Evolutionary conservation across 2,113 vertebrate species (phyloP).

Genomic region (Serilophus lunatus): DNA sequence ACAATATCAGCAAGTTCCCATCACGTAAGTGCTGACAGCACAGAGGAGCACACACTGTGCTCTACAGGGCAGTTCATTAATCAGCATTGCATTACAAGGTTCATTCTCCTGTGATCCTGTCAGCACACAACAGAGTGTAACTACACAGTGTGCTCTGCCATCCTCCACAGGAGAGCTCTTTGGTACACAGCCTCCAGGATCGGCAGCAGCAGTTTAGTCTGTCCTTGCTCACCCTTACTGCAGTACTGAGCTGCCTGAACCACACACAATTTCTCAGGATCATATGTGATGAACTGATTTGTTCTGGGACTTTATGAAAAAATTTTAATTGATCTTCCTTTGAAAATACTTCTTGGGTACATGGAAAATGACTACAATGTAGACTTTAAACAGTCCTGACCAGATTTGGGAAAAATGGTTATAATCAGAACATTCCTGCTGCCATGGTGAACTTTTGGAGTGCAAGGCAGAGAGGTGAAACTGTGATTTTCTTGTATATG

Average conservation of each 20-base stretch:
- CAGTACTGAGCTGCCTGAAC: background rate
- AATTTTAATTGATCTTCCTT: background rate
- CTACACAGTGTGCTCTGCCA: background rate
- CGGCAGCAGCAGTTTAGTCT: background rate
- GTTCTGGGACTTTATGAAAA: background rate
- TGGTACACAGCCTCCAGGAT: rapidly evolving
- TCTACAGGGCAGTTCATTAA: background rate
- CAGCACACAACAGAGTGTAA: background rate
- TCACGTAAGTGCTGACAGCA: slow-evolving; percentile 81
- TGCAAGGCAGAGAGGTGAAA: background rate
- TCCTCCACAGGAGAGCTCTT: too few species aligned
- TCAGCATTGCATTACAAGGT: background rate
- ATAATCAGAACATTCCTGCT: background rate
- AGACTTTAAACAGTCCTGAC: background rate
- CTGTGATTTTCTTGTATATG: rapidly evolving
- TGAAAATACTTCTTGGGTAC: background rate
- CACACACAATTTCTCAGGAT: background rate
- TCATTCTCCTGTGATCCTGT: background rate
- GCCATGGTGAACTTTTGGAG: background rate
- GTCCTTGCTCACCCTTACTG: background rate
- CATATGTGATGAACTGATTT: rapidly evolving
- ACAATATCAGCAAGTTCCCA: slow-evolving; percentile 98
- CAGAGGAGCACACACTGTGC: background rate
- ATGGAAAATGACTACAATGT: background rate
- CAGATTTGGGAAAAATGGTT: background rate